Conservation (phyloP, 2,888 invertebrate species). For the Drosophila barbarae region DNA sequence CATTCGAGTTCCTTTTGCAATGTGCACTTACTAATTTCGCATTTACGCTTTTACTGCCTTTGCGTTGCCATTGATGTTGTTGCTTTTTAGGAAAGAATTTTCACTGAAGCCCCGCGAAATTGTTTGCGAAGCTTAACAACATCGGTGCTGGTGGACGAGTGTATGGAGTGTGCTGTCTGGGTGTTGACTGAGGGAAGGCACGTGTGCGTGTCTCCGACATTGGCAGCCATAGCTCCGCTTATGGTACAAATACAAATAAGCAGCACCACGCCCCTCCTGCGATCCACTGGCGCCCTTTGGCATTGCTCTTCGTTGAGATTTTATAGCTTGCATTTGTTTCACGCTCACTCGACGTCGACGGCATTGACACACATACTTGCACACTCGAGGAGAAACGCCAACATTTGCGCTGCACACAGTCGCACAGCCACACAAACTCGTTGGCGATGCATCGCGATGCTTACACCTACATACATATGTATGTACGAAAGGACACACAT, state of each 20-base stretch:
- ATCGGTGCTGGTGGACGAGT: slow-evolving; percentile 8
- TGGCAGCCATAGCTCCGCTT: slow-evolving; percentile 51
- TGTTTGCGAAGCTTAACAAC: slow-evolving; percentile 60
- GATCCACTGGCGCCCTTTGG: slow-evolving; percentile 25
- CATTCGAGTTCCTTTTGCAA: slow-evolving; percentile 12
- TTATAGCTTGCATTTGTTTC: slow-evolving; percentile 75
- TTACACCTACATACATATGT: background rate
- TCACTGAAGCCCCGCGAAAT: slow-evolving; percentile 46
- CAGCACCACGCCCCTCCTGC: slow-evolving; percentile 31
- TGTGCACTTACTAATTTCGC: slow-evolving; percentile 38
- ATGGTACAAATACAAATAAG: slow-evolving; percentile 61
- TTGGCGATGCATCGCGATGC: slow-evolving; percentile 16
- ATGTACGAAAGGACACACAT: slow-evolving; percentile 48
- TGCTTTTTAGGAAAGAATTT: slow-evolving; percentile 36
- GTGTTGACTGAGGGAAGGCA: slow-evolving; percentile 6
- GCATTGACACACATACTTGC: slow-evolving; percentile 69
- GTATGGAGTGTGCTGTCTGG: background rate
- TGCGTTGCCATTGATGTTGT: slow-evolving; percentile 6
- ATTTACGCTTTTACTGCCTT: slow-evolving; percentile 33
- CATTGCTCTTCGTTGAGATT: slow-evolving; percentile 66
- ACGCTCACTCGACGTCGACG: slow-evolving; percentile 75
- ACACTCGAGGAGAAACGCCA: slow-evolving; percentile 47
- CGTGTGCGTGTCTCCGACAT: slow-evolving; percentile 34
- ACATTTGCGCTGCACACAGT: slow-evolving; percentile 56
- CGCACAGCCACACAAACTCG: slow-evolving; percentile 29